These are phyloP conservation scores for Fundulus diaphanus DNA, from an alignment of 2,797 vertebrate species.

Conservation along the genomic window DNA sequence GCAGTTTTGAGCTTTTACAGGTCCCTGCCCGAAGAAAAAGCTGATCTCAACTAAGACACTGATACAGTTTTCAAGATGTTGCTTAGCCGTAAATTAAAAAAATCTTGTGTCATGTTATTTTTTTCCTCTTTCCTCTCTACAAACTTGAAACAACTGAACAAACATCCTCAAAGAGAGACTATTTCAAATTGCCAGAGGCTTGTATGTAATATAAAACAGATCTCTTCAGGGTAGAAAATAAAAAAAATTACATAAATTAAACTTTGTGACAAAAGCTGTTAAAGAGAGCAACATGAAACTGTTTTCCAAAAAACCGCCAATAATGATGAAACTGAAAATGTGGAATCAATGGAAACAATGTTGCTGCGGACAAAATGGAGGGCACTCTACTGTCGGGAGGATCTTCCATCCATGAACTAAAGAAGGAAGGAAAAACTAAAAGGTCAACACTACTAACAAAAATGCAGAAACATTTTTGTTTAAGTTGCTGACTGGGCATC, in stretches of 20 bases:
- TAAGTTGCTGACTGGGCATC: constrained; percentile 54
- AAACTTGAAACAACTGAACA: not conserved
- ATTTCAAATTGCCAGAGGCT: not conserved
- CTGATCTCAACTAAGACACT: not conserved
- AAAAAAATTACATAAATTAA: not conserved
- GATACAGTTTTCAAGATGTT: not conserved
- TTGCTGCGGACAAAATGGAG: not conserved
- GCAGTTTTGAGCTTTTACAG: not conserved
- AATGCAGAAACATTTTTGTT: not conserved
- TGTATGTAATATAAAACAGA: not conserved
- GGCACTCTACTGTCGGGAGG: not conserved
- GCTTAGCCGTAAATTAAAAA: not conserved
- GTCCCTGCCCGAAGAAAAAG: not conserved
- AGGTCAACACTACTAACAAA: constrained; percentile 21
- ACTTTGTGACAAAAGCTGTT: not conserved
- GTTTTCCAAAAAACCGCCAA: not conserved
- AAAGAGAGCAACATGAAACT: not conserved
- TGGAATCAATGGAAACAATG: not conserved
- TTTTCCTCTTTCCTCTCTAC: not conserved
- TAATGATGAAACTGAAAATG: not conserved
- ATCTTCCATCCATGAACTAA: not conserved
- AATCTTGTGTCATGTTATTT: constrained; percentile 1
- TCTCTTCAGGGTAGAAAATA: not conserved
- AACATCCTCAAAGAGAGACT: not conserved
- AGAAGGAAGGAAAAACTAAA: not conserved